phyloP scores from a whole-genome alignment of 2,888 invertebrate species.

The Scelioninae gen. 1 region DNA sequence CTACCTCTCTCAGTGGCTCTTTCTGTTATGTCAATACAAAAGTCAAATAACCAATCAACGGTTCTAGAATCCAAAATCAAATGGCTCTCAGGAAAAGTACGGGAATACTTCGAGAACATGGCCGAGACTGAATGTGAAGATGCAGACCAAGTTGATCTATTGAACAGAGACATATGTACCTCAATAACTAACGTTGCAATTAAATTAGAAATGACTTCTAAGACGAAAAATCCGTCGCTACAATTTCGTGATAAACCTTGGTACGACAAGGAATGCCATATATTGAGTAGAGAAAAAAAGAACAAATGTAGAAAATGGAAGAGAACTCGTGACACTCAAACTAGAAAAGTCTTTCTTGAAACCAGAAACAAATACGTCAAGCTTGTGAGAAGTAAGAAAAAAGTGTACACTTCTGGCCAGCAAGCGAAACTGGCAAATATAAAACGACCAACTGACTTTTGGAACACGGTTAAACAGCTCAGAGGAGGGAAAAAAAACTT shows the following conservation, averaged over 20 bases:
- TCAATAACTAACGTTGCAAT: too few species aligned
- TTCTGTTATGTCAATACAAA: too few species aligned
- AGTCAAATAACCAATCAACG: too few species aligned
- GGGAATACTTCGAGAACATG: too few species aligned
- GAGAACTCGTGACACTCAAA: neutral
- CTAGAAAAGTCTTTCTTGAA: neutral
- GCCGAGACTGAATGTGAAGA: too few species aligned
- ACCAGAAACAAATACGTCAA: constrained; percentile 1
- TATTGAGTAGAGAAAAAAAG: neutral
- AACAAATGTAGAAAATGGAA: neutral
- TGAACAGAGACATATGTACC: too few species aligned
- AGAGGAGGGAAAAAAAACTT: neutral
- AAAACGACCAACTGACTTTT: constrained; percentile 6
- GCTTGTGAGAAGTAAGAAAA: constrained; percentile 1
- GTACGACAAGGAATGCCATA: constrained; percentile 17
- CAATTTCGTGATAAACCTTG: neutral
- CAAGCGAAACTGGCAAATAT: neutral
- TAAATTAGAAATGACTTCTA: too few species aligned
- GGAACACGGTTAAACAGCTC: constrained; percentile 3
- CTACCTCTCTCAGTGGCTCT: constrained; percentile 9
- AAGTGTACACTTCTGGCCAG: neutral
- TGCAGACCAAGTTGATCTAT: too few species aligned
- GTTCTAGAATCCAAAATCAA: too few species aligned
- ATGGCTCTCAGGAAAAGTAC: too few species aligned
- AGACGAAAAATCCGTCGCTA: too few species aligned